Percentiles rank a stretch among this genome's conserved stretches.
Evolutionary conservation across 37 sponge, comb jelly and placozoan species (phyloP).

Genomic region (Lycopodina hypogea): DNA sequence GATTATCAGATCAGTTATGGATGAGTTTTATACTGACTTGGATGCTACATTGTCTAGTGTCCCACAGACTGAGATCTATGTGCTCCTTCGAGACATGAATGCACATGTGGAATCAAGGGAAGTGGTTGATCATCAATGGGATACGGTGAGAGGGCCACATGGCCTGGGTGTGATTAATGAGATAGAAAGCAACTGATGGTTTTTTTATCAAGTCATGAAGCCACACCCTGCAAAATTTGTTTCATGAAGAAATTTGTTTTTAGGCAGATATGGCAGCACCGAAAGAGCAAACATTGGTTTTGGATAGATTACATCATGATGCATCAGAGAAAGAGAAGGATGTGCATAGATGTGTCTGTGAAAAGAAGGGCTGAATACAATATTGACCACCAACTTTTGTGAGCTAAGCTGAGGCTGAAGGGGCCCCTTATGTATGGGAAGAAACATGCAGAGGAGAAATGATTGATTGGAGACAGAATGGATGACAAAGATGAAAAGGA

Average conservation of each 20-base stretch:
- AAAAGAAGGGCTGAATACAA: conserved; percentile 20
- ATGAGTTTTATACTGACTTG: too few relatives aligned
- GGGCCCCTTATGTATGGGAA: background rate
- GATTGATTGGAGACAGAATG: conserved; percentile 1
- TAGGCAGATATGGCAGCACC: conserved; percentile 37
- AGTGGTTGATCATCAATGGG: too few relatives aligned
- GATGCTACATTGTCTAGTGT: too few relatives aligned
- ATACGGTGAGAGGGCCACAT: too few relatives aligned
- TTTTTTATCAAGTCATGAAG: background rate
- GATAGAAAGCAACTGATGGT: background rate
- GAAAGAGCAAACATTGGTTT: conserved; percentile 14
- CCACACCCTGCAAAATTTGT: conserved; percentile 33
- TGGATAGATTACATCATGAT: conserved; percentile 20
- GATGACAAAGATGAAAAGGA: background rate
- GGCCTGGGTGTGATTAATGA: background rate
- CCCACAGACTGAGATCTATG: too few relatives aligned
- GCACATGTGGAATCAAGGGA: too few relatives aligned
- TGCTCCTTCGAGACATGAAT: too few relatives aligned
- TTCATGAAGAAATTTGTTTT: conserved; percentile 28
- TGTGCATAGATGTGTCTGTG: too few relatives aligned
- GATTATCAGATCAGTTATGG: too few relatives aligned
- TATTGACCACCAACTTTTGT: conserved; percentile 23
- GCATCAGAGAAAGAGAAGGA: background rate
- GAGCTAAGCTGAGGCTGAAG: conserved; percentile 12
- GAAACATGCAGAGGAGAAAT: background rate